phyloP scores from a whole-genome alignment of 1,140 invertebrate genomes.

The Trialeurodes vaporariorum region DNA sequence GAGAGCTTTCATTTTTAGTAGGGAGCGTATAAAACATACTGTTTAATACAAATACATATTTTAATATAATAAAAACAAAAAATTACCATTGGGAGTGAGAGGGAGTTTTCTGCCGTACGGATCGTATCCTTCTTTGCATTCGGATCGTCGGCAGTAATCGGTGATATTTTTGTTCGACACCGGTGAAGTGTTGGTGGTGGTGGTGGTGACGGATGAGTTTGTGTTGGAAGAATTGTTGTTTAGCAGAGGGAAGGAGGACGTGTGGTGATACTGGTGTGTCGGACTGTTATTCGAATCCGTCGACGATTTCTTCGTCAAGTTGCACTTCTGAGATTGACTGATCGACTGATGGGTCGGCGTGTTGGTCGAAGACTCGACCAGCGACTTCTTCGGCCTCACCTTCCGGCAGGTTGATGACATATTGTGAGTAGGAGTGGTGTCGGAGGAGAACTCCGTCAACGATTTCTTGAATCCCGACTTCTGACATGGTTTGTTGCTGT shows the following conservation, averaged over 20 bases:
- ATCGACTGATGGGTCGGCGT: neutral
- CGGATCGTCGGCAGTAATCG: neutral
- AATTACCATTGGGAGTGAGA: neutral
- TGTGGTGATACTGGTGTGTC: neutral
- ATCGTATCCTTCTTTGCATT: neutral
- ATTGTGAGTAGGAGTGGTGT: no score
- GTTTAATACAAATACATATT: no score
- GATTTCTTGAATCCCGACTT: neutral
- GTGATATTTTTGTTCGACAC: neutral
- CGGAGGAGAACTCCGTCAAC: neutral
- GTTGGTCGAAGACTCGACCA: neutral
- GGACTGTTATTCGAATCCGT: neutral
- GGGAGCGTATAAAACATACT: no score
- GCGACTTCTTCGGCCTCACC: neutral
- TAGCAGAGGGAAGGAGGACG: neutral
- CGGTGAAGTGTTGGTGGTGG: neutral
- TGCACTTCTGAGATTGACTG: neutral
- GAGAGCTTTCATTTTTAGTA: no score
- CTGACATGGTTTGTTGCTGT: neutral
- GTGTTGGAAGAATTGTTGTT: neutral
- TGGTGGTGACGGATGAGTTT: neutral
- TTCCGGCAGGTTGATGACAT: no score
- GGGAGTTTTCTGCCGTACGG: neutral
- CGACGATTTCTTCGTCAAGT: neutral
- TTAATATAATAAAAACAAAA: no score